Evolutionary conservation across 2,797 vertebrate genomes (phyloP), one percentile per base, ranked within the genome.

Genomic region (Bufotes viridis): DNA sequence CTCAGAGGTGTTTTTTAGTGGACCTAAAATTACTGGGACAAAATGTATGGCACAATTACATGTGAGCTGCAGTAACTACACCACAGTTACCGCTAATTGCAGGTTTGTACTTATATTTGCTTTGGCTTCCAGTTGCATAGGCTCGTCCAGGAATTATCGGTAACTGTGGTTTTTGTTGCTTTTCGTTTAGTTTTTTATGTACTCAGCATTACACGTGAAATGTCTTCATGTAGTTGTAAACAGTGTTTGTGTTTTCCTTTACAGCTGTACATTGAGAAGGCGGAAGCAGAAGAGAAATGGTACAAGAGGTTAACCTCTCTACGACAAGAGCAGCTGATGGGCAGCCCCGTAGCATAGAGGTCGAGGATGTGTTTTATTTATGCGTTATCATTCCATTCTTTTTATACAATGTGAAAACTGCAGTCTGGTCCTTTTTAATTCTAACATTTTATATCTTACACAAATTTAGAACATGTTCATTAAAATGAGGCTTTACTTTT

Each of bases 311-410:
- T 99, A 93, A 93, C 96, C 3, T 94, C 96, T 0, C 96, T 99
- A 69, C 96, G 98, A n/a, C 97, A 99, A 90, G 98, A 99, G 90
- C 95, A 97, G 91, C 96, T 99, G 85, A 98, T 99, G 97, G 98
- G 98, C 85, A 99, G 97, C 91, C 98, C 98, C 0, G 98, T 97
- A 82, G 94, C 95, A 78, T 97, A 91, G 96, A 58, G 1, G 0
- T 74, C 53, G 78, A n/a, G 53, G 18, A 18, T 70, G n/a, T 89
- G 24, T 79, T 84, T 34, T 81, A 26, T 84, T n/a, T 75, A 26
- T 63, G 8, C 42, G 11, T 18, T 18, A 22, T 60, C 78, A 75
- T 76, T 89, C 72, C 74, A 81, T 75, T 63, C 24, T 58, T 78
- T 81, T 88, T 85, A 76, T 81, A 65, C 22, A 80, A 72, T 61